phyloP scores from a whole-genome alignment of 2,888 invertebrate genomes.

The Dasypolia templi region DNA sequence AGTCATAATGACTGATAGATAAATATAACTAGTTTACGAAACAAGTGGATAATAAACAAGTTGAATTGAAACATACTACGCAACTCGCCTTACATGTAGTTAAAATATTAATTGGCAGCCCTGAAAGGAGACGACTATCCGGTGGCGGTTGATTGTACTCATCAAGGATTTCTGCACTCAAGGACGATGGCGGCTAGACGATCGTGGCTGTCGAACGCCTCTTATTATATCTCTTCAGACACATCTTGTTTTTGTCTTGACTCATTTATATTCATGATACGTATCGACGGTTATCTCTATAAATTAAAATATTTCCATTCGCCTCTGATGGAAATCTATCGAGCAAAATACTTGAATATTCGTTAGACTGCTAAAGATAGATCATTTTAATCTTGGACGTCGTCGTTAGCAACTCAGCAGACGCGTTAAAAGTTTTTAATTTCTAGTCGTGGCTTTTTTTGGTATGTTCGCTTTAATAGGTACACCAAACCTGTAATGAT shows the following conservation, averaged over 20 bases:
- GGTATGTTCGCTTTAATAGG: not conserved
- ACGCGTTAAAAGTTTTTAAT: constrained; percentile 7
- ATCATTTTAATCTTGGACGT: constrained; percentile 47
- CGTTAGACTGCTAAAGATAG: constrained; percentile 61
- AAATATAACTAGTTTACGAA: constrained; percentile 70
- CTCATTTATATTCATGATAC: constrained; percentile 90
- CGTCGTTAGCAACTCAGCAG: constrained; percentile 37
- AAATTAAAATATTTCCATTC: constrained; percentile 85
- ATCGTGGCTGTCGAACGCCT: constrained; percentile 85
- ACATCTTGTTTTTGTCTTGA: constrained; percentile 88
- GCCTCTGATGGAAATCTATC: constrained; percentile 76
- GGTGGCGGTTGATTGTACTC: constrained; percentile 90
- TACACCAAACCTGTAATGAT: not conserved
- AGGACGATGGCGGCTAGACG: constrained; percentile 88
- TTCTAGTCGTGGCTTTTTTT: constrained; percentile 1
- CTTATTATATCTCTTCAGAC: constrained; percentile 88
- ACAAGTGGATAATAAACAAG: constrained; percentile 69
- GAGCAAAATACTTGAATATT: constrained; percentile 71
- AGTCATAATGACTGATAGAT: constrained; percentile 62
- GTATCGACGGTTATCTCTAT: constrained; percentile 87
- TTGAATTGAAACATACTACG: constrained; percentile 70
- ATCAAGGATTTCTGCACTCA: constrained; percentile 90
- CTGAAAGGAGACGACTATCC: constrained; percentile 86
- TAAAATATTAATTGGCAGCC: constrained; percentile 86
- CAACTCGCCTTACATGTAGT: constrained; percentile 73